Evolutionary conservation across 2,113 vertebrate species (phyloP).

Genomic region (Bubalus kerabau): DNA sequence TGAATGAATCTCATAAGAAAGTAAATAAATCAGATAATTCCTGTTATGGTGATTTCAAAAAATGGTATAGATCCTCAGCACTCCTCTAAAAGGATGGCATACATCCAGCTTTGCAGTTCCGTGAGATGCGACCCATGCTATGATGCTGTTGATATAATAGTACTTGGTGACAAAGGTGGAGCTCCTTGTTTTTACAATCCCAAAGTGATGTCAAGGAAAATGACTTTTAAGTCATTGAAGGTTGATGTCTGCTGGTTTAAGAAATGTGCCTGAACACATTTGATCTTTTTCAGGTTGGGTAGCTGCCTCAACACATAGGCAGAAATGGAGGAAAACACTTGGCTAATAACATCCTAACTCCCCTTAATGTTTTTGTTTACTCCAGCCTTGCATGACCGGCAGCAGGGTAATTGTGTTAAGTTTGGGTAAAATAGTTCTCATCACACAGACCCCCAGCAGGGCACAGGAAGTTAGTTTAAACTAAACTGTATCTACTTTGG

Average conservation of each 20-base stretch:
- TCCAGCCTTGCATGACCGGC: slow-evolving; percentile 76
- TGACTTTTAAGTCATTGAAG: slow-evolving; percentile 2
- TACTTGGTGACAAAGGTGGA: not conserved
- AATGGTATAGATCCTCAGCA: not conserved
- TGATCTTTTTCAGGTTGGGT: slow-evolving; percentile 64
- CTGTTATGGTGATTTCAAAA: not conserved
- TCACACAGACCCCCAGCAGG: slow-evolving; percentile 67
- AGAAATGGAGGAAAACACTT: slow-evolving; percentile 71
- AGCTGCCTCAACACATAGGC: slow-evolving; percentile 44
- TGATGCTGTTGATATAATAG: not conserved
- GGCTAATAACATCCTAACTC: slow-evolving; percentile 74
- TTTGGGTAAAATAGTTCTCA: slow-evolving; percentile 70
- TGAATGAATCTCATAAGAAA: not conserved
- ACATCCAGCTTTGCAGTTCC: not conserved
- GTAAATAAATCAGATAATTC: not conserved
- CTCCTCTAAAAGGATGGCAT: not conserved
- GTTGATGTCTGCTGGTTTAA: slow-evolving; percentile 33
- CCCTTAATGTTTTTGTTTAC: slow-evolving; percentile 76
- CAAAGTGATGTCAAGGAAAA: not conserved
- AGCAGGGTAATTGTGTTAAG: slow-evolving; percentile 73
- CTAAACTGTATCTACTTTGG: slow-evolving; percentile 62
- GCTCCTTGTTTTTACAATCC: not conserved
- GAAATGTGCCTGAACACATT: slow-evolving; percentile 58
- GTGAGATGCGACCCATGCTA: not conserved
- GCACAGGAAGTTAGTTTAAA: slow-evolving; percentile 60